A percentile compares a stretch with the other conserved stretches of the same genome.
phyloP scores from a whole-genome alignment of 2,888 invertebrate species.

The Acrocyrtus sp. region DNA sequence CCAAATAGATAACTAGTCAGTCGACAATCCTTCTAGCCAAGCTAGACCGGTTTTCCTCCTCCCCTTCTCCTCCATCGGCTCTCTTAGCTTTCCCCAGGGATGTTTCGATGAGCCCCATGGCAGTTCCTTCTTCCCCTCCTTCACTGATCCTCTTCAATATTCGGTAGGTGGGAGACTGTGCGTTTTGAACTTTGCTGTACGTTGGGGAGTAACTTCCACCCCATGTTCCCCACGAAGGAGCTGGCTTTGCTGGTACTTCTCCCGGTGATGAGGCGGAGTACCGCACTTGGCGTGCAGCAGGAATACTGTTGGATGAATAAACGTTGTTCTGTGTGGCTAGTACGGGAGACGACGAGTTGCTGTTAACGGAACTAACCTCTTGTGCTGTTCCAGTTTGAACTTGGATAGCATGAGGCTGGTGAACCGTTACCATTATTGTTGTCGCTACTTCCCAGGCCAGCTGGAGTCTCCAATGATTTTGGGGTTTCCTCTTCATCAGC shows the following conservation, averaged over 20 bases:
- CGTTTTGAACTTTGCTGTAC: constrained; percentile 39
- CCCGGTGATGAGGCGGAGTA: constrained; percentile 26
- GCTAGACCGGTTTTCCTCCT: constrained; percentile 14
- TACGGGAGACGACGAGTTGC: background rate
- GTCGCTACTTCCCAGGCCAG: too few species aligned
- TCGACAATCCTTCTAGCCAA: constrained; percentile 16
- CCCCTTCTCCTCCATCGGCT: background rate
- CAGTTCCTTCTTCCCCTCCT: background rate
- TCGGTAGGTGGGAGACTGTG: constrained; percentile 27
- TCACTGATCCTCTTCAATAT: constrained; percentile 16
- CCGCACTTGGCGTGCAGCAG: constrained; percentile 43
- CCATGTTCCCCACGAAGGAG: constrained; percentile 28
- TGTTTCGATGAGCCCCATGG: constrained; percentile 17
- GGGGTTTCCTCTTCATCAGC: too few species aligned
- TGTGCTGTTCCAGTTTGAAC: constrained; percentile 2
- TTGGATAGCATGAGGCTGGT: constrained; percentile 13
- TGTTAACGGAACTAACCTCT: constrained; percentile 25
- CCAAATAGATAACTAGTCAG: constrained; percentile 40
- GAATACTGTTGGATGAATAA: constrained; percentile 9
- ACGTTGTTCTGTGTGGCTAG: background rate
- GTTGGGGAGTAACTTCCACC: constrained; percentile 27
- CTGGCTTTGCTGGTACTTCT: background rate
- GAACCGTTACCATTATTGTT: too few species aligned
- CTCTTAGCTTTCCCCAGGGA: constrained; percentile 13
- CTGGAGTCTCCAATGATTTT: too few species aligned